phyloP scores from a whole-genome alignment of 2,113 vertebrate genomes.

The Herpailurus yagouaroundi region DNA sequence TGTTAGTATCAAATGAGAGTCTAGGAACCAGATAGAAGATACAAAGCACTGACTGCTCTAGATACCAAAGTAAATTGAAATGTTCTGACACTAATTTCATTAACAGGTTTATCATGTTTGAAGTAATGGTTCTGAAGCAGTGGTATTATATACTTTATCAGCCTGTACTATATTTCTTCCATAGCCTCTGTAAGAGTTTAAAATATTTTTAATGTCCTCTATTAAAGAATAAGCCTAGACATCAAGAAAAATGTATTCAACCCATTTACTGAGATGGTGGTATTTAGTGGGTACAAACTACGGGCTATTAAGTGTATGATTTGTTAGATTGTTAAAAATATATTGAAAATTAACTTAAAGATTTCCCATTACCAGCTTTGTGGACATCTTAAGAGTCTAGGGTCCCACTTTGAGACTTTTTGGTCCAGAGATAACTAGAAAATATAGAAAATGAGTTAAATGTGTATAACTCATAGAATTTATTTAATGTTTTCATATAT shows the following conservation, averaged over 20 bases:
- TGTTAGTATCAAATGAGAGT: not conserved
- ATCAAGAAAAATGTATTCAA: not conserved
- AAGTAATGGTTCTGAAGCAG: not conserved
- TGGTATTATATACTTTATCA: not conserved
- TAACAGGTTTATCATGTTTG: not conserved
- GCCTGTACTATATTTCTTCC: not conserved
- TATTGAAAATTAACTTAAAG: slow-evolving; percentile 6
- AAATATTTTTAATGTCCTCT: not conserved
- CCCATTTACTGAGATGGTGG: not conserved
- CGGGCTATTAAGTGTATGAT: not conserved
- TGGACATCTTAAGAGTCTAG: not conserved
- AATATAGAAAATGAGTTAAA: not conserved
- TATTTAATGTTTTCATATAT: not conserved
- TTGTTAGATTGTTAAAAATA: not conserved
- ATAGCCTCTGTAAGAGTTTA: not conserved
- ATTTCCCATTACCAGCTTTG: not conserved
- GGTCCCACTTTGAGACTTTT: not conserved
- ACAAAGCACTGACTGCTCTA: not conserved
- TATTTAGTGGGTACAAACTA: not conserved
- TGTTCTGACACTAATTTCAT: not conserved
- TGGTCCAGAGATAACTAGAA: not conserved
- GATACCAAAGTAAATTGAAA: not conserved
- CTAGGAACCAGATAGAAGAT: not conserved
- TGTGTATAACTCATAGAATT: not conserved
- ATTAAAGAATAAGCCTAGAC: not conserved